Percentiles rank a stretch among this genome's conserved stretches.
These are phyloP conservation scores for Coreius guichenoti DNA, from an alignment of 2,797 vertebrate genomes.

Conservation along the genomic window DNA sequence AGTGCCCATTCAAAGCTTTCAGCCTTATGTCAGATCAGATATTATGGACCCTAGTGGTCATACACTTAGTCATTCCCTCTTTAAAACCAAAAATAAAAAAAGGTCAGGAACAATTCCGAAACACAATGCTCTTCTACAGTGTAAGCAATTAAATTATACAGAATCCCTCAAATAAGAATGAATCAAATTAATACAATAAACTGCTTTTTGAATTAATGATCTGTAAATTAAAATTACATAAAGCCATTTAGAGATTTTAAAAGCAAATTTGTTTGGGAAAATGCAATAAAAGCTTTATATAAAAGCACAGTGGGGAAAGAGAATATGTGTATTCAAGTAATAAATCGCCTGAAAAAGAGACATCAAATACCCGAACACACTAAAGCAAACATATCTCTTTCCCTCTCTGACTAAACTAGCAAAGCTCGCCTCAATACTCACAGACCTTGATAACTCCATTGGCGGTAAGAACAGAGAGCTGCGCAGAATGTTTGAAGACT, in stretches of 20 bases:
- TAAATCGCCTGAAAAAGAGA: background rate
- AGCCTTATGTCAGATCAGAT: constrained; percentile 44
- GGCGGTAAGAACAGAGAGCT: constrained; percentile 28
- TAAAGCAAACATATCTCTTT: background rate
- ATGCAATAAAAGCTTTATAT: background rate
- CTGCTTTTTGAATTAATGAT: background rate
- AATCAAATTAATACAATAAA: background rate
- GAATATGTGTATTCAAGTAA: background rate
- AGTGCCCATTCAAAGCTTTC: constrained; percentile 33
- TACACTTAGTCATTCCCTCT: constrained; percentile 36
- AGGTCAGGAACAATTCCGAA: background rate
- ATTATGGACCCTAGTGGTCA: constrained; percentile 21
- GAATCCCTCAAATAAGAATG: background rate
- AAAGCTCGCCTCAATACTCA: constrained; percentile 12
- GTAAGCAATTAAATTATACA: background rate
- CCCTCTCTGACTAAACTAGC: background rate
- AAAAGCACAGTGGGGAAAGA: background rate
- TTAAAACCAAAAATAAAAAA: constrained; percentile 2
- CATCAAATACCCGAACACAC: background rate
- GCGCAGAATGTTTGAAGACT: constrained; percentile 40
- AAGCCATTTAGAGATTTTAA: background rate
- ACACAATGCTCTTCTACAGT: background rate
- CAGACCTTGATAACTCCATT: constrained; percentile 57
- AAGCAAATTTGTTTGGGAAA: background rate
- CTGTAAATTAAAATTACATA: background rate